Conservation (phyloP, 2,797 vertebrate species). For the Muscicapa comitata region DNA sequence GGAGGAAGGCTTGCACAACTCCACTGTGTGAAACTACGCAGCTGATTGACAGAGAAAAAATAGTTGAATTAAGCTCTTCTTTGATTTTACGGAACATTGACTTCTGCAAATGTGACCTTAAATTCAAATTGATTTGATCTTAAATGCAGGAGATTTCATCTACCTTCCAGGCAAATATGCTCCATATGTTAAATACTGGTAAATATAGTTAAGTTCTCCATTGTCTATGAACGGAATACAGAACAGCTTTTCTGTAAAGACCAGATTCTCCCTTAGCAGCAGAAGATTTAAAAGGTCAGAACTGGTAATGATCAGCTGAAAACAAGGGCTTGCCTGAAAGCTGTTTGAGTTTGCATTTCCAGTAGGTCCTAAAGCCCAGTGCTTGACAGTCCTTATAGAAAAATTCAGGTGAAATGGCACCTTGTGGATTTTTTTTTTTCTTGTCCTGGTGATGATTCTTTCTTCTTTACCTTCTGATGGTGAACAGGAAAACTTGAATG, state of each 20-base stretch:
- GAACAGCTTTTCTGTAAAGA: slow-evolving; percentile 57
- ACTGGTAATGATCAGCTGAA: slow-evolving; percentile 58
- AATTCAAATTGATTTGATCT: slow-evolving; percentile 67
- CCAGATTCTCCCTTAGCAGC: slow-evolving; percentile 59
- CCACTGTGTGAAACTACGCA: not conserved
- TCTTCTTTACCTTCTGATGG: not conserved
- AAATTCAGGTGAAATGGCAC: not conserved
- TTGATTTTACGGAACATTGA: slow-evolving; percentile 51
- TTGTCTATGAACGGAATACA: slow-evolving; percentile 46
- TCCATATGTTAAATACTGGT: slow-evolving; percentile 63
- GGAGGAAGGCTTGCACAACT: not conserved
- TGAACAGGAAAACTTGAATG: not conserved
- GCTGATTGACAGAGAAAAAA: not conserved
- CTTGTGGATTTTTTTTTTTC: accelerated
- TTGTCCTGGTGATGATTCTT: not conserved
- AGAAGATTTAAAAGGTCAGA: slow-evolving; percentile 67
- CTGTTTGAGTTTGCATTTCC: slow-evolving; percentile 1
- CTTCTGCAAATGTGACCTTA: slow-evolving; percentile 64
- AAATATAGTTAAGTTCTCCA: slow-evolving; percentile 61
- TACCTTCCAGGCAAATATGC: slow-evolving; percentile 65
- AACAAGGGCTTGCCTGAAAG: slow-evolving; percentile 33
- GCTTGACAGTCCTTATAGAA: not conserved
- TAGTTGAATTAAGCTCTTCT: slow-evolving; percentile 41
- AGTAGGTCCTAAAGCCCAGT: not conserved
- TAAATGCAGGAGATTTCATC: slow-evolving; percentile 59